Evolutionary conservation across 2,797 vertebrate species (phyloP).

Genomic region (Peromyscus melanophrys): DNA sequence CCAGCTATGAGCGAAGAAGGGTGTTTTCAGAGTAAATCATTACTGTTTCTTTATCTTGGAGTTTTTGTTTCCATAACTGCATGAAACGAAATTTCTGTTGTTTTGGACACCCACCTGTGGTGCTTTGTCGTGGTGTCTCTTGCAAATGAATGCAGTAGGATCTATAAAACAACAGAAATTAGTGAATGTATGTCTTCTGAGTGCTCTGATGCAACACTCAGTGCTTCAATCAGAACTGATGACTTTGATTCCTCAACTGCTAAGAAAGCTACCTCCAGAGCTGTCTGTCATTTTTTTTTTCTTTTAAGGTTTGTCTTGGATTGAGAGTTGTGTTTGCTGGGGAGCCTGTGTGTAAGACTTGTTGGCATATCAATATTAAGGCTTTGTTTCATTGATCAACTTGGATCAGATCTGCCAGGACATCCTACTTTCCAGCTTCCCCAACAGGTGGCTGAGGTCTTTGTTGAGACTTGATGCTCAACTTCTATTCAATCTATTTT

Average conservation of each 20-base stretch:
- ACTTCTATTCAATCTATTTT: not conserved
- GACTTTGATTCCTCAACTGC: not conserved
- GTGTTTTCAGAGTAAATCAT: not conserved
- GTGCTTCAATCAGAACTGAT: not conserved
- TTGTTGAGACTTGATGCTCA: not conserved
- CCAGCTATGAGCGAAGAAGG: not conserved
- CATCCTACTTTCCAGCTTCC: not conserved
- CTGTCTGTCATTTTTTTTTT: not conserved
- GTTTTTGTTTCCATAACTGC: not conserved
- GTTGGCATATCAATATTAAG: not conserved
- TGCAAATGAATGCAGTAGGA: not conserved
- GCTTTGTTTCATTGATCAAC: not conserved
- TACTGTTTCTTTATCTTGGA: not conserved
- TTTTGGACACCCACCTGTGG: not conserved
- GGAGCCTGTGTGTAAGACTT: not conserved
- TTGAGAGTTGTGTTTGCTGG: not conserved
- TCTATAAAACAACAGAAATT: not conserved
- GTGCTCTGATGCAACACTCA: not conserved
- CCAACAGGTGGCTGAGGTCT: not conserved
- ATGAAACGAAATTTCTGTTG: not conserved
- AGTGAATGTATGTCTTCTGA: not conserved
- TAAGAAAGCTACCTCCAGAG: not conserved
- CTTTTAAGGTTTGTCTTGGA: not conserved
- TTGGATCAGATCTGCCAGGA: not conserved
- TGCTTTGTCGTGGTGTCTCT: not conserved